A percentile compares a stretch with the other conserved stretches of the same genome.
Evolutionary conservation across 2,113 vertebrate genomes (phyloP).

Genomic region (Callithrix jacchus): DNA sequence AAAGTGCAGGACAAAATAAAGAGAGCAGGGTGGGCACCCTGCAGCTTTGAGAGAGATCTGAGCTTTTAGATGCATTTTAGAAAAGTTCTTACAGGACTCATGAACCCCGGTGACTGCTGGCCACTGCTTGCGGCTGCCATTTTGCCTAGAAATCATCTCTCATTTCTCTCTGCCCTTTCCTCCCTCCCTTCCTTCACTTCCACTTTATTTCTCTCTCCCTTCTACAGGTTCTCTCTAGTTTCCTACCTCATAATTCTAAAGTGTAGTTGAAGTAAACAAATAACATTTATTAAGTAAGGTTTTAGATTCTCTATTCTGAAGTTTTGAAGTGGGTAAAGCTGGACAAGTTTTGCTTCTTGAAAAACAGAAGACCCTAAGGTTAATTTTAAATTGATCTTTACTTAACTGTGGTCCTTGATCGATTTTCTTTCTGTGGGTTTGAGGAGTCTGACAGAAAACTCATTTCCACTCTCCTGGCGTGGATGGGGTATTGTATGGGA

Average conservation of each 20-base stretch:
- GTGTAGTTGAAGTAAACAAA: background rate
- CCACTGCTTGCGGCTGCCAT: rapidly evolving
- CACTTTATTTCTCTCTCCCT: background rate
- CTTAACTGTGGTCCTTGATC: constrained; percentile 15
- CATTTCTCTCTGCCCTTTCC: background rate
- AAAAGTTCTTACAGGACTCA: background rate
- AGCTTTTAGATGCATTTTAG: background rate
- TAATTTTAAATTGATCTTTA: constrained; percentile 65
- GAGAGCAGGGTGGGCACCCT: background rate
- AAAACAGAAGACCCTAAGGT: constrained; percentile 47
- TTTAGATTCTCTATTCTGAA: constrained; percentile 6
- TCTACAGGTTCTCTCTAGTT: background rate
- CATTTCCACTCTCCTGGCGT: constrained; percentile 23
- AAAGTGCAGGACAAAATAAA: background rate
- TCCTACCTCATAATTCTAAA: background rate
- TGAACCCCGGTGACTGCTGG: background rate
- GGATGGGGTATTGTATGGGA: background rate
- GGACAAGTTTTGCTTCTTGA: constrained; percentile 10
- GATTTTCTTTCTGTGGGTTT: constrained; percentile 54
- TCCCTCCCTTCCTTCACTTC: background rate
- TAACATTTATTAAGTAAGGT: background rate
- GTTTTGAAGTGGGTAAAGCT: constrained; percentile 8
- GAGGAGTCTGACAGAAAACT: constrained; percentile 58
- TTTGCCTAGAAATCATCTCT: background rate
- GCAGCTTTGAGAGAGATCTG: background rate